phyloP scores from a whole-genome alignment of 2,113 vertebrate genomes.

The Calypte anna region DNA sequence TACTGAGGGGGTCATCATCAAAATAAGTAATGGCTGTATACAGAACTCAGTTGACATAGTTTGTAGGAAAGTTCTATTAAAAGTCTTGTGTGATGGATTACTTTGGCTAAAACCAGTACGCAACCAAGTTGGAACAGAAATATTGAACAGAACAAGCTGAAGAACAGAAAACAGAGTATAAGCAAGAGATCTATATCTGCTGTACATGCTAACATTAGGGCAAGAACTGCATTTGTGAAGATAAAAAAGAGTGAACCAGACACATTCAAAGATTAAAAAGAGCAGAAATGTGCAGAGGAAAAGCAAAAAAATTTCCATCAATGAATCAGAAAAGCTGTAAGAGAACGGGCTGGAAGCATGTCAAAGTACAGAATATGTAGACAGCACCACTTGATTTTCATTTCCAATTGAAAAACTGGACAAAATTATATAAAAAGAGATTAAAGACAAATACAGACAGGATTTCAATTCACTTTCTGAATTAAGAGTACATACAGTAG shows the following conservation, averaged over 20 bases:
- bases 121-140: background rate
- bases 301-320: background rate
- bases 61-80: background rate
- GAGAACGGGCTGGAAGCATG: background rate
- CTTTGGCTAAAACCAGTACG: background rate
- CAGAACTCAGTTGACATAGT: background rate
- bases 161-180: background rate
- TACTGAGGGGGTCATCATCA: background rate
- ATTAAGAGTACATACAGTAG: background rate
- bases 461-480: slow-evolving; percentile 3
- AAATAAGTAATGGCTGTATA: background rate
- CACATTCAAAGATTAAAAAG: background rate
- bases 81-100: background rate
- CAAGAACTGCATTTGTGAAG: background rate
- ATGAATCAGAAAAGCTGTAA: background rate
- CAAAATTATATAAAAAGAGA: slow-evolving; percentile 23
- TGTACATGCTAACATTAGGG: background rate
- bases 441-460: slow-evolving; percentile 17
- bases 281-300: background rate
- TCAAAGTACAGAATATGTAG: background rate
- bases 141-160: background rate
- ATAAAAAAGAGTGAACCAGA: background rate
- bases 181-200: background rate
- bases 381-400: background rate
- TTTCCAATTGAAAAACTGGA: slow-evolving; percentile 29